Evolutionary conservation across 2,888 invertebrate genomes (phyloP), one percentile per base, ranked within the genome.

Genomic region (Iphiclides podalirius): DNA sequence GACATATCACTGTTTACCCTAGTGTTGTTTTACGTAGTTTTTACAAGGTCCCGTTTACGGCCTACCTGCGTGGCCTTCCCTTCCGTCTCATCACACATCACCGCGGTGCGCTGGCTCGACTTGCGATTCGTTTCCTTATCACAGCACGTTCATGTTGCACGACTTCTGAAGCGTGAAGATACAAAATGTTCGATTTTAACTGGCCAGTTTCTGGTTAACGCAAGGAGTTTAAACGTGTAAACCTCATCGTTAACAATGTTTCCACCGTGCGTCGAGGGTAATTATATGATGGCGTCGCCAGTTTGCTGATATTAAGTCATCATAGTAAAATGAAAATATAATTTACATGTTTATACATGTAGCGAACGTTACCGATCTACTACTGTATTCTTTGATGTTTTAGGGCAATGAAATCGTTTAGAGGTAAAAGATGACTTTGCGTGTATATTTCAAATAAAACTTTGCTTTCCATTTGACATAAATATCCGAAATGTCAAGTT

Each of bases 1-100:
- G 77, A 86, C 85, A 86, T 86, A 85, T 85, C 85, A 84, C 55
- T 58, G 60, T 60, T 55, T 53, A 56, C 50, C 48, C 38, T 54
- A 54, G 59, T 63, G 61, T 61, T 59, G 20, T 31, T 31, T 31
- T 31, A 31, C 31, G 31, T 26, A 9, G 31, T n/a, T 31, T 59
- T 59, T 60, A 57, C 35, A 50, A 45, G 50, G 44, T 44, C 13
- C 16, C 7, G 12, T n/a, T n/a, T n/a, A n/a, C n/a, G n/a, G n/a
- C n/a, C n/a, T n/a, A n/a, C 15, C 12, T 2, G n/a, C 14, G 1
- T 13, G 28, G 2, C 28, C 28, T 2, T 23, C 34, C 33, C 3
- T 40, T 40, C 40, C 11, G 38, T 40, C 47, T 36, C 41, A 28
- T 47, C 28, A 28, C 20, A 3, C 20, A 6, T 4, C 20, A 20